Conservation (phyloP, 2,113 vertebrate genomes). For the Andinoacara biseriatus region DNA sequence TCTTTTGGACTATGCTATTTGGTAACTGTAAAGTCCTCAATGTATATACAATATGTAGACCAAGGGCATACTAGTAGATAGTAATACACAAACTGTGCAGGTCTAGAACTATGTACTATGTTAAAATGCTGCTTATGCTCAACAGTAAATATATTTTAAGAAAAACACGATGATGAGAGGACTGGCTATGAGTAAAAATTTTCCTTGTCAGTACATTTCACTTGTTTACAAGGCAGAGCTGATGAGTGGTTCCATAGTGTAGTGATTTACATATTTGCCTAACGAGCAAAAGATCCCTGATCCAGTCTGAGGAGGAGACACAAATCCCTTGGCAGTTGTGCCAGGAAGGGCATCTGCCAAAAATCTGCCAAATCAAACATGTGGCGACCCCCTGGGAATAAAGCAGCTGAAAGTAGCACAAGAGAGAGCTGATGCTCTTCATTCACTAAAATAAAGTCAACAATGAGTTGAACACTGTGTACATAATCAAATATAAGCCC, state of each 20-base stretch:
- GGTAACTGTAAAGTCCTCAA: background rate
- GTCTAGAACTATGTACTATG: background rate
- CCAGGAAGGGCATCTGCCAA: background rate
- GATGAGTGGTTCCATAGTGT: background rate
- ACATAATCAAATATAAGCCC: background rate
- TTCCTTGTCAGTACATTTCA: background rate
- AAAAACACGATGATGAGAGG: background rate
- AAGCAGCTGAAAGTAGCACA: background rate
- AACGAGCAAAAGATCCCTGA: background rate
- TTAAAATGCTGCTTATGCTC: background rate
- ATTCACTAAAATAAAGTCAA: background rate
- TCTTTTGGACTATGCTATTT: background rate
- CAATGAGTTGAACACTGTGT: background rate
- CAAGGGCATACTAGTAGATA: background rate
- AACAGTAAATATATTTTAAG: background rate
- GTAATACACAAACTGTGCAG: background rate
- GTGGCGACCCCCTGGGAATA: background rate
- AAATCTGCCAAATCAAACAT: background rate
- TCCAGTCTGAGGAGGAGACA: constrained; percentile 5
- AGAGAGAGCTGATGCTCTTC: background rate
- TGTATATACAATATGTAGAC: background rate
- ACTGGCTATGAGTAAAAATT: background rate
- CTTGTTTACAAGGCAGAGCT: background rate
- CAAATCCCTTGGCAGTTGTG: background rate
- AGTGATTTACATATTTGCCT: background rate